These are phyloP conservation scores for Decapterus maruadsi DNA, from an alignment of 2,797 vertebrate species.

Conservation along the genomic window DNA sequence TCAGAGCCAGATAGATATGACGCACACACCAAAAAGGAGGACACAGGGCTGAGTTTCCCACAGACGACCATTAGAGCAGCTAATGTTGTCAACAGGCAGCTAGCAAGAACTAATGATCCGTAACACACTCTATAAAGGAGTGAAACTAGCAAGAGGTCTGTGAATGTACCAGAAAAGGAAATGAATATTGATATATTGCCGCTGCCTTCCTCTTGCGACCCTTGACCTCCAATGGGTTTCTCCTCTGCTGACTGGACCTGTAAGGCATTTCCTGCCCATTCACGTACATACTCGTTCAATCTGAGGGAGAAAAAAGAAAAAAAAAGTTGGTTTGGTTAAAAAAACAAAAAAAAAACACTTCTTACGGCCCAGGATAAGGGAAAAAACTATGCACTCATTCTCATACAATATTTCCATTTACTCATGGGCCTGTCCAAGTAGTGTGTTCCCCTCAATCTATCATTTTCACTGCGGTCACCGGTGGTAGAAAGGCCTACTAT, in stretches of 20 bases:
- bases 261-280: slow-evolving; percentile 80
- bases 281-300: slow-evolving; percentile 62
- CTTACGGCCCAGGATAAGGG: slow-evolving; percentile 60
- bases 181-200: slow-evolving; percentile 82
- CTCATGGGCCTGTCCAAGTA: slow-evolving; percentile 78
- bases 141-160: slow-evolving; percentile 66
- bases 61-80: slow-evolving; percentile 69
- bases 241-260: slow-evolving; percentile 70
- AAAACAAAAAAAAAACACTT: slow-evolving; percentile 45
- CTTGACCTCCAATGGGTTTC: slow-evolving; percentile 75
- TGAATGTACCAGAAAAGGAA: slow-evolving; percentile 79
- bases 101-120: slow-evolving; percentile 73
- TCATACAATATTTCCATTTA: slow-evolving; percentile 83
- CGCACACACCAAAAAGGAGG: slow-evolving; percentile 48
- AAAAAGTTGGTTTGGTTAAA: slow-evolving; percentile 52
- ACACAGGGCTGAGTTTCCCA: slow-evolving; percentile 70
- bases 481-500: slow-evolving; percentile 69
- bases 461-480: slow-evolving; percentile 80
- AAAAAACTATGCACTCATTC: slow-evolving; percentile 78
- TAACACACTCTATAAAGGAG: slow-evolving; percentile 70
- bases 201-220: slow-evolving; percentile 74
- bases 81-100: slow-evolving; percentile 79
- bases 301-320: slow-evolving; percentile 53
- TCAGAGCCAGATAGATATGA: slow-evolving; percentile 66
- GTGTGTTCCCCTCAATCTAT: slow-evolving; percentile 80